Evolutionary conservation across 2,797 vertebrate genomes (phyloP).

Genomic region (Sebastes steindachneri): DNA sequence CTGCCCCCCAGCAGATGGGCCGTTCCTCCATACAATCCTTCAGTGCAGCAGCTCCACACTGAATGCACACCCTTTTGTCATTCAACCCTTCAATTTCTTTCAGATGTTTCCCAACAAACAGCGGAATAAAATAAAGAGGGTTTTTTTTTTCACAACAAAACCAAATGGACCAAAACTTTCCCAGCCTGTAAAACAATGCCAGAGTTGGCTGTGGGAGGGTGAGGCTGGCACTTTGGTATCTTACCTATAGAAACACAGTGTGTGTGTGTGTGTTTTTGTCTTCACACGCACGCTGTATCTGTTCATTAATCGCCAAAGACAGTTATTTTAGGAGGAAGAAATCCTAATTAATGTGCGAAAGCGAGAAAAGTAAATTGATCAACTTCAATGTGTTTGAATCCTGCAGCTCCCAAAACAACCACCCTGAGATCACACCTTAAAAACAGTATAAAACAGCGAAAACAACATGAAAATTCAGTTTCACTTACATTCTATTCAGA

Average conservation of each 20-base stretch:
- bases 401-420: slow-evolving; percentile 19
- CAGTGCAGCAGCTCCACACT: slow-evolving; percentile 65
- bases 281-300: slow-evolving; percentile 36
- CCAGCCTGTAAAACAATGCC: slow-evolving; percentile 84
- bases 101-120: slow-evolving; percentile 88
- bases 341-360: slow-evolving; percentile 4
- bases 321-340: slow-evolving; percentile 18
- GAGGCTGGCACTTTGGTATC: slow-evolving; percentile 76
- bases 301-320: slow-evolving; percentile 54
- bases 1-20: slow-evolving; percentile 78
- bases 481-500: slow-evolving; percentile 91
- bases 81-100: slow-evolving; percentile 82
- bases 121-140: slow-evolving; percentile 81
- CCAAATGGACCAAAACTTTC: slow-evolving; percentile 84
- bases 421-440: slow-evolving; percentile 40
- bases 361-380: slow-evolving; percentile 5
- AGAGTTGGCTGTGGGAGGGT: slow-evolving; percentile 69
- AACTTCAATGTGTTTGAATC: not conserved
- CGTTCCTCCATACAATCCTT: slow-evolving; percentile 71
- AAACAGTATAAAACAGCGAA: slow-evolving; percentile 63
- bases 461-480: slow-evolving; percentile 81
- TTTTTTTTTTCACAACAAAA: slow-evolving; percentile 77
- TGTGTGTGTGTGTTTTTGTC: slow-evolving; percentile 23
- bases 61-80: slow-evolving; percentile 80
- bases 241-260: slow-evolving; percentile 81